These are phyloP conservation scores for Heliconius himera DNA, from an alignment of 1,140 invertebrate species.

Conservation along the genomic window DNA sequence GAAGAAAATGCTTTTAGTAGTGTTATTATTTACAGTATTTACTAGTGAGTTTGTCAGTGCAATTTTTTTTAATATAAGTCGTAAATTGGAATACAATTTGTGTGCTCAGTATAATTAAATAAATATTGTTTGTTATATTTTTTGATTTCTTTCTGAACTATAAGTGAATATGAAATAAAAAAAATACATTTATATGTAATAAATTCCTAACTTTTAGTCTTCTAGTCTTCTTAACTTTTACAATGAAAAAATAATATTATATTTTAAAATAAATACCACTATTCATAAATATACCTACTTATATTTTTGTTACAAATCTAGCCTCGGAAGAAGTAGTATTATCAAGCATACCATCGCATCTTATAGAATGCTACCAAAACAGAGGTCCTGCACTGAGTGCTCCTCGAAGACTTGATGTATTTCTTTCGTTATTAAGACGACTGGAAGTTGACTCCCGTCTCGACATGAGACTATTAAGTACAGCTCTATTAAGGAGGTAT, in stretches of 20 bases:
- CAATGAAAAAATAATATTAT: no score
- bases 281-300: no score
- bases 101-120: neutral
- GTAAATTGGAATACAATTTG: neutral
- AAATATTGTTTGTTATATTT: neutral
- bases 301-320: conserved; percentile 18
- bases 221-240: no score
- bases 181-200: no score
- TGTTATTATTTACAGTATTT: conserved; percentile 29
- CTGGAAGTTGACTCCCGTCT: conserved; percentile 75
- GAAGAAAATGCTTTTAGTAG: conserved; percentile 41
- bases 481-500: conserved; percentile 82
- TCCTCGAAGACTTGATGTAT: conserved; percentile 78
- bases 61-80: neutral
- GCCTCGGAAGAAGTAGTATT: conserved; percentile 53
- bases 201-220: no score
- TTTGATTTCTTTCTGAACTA: no score
- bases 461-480: conserved; percentile 78
- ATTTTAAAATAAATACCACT: no score
- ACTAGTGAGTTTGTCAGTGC: conserved; percentile 23
- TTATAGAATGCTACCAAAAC: conserved; percentile 80
- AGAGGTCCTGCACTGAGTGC: conserved; percentile 64
- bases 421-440: conserved; percentile 81
- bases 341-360: conserved; percentile 74
- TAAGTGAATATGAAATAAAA: no score